Conservation (phyloP, 2,888 invertebrate species). For the Campaea margaritaria region DNA sequence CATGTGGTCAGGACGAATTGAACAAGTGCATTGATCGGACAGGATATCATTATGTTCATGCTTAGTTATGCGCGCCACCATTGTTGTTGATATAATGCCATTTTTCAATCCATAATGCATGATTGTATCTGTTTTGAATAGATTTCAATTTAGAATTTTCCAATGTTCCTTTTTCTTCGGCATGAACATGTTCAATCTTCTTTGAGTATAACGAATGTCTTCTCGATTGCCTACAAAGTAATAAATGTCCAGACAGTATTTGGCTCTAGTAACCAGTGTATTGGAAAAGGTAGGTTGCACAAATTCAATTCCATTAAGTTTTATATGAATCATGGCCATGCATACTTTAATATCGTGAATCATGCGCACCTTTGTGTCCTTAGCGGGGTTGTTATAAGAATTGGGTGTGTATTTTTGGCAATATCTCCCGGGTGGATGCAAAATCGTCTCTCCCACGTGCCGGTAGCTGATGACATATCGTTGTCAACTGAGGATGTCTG, state of each 20-base stretch:
- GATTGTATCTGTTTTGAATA: slow-evolving; percentile 25
- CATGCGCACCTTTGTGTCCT: slow-evolving; percentile 43
- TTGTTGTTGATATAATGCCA: slow-evolving; percentile 37
- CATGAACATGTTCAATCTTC: slow-evolving; percentile 4
- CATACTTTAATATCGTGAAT: slow-evolving; percentile 53
- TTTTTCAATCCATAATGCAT: slow-evolving; percentile 26
- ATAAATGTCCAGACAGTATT: slow-evolving; percentile 22
- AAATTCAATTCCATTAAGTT: slow-evolving; percentile 28
- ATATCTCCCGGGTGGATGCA: slow-evolving; percentile 70
- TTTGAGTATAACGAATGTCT: neutral
- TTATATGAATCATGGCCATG: slow-evolving; percentile 46
- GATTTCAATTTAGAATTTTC: slow-evolving; percentile 16
- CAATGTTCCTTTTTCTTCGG: neutral
- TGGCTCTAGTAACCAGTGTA: slow-evolving; percentile 6
- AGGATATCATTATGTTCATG: slow-evolving; percentile 38
- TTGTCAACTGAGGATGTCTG: slow-evolving; percentile 31
- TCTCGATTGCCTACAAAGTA: slow-evolving; percentile 8
- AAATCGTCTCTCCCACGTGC: slow-evolving; percentile 53
- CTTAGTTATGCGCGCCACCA: slow-evolving; percentile 39
- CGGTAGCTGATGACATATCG: slow-evolving; percentile 37
- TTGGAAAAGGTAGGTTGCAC: slow-evolving; percentile 21
- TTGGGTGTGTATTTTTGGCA: slow-evolving; percentile 64
- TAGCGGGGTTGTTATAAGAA: slow-evolving; percentile 43
- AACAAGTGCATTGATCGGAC: slow-evolving; percentile 45
- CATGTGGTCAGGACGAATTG: slow-evolving; percentile 39